A percentile compares a stretch with the other conserved stretches of the same genome.
phyloP scores from a whole-genome alignment of 2,888 invertebrate genomes.

The Syrphus vitripennis region DNA sequence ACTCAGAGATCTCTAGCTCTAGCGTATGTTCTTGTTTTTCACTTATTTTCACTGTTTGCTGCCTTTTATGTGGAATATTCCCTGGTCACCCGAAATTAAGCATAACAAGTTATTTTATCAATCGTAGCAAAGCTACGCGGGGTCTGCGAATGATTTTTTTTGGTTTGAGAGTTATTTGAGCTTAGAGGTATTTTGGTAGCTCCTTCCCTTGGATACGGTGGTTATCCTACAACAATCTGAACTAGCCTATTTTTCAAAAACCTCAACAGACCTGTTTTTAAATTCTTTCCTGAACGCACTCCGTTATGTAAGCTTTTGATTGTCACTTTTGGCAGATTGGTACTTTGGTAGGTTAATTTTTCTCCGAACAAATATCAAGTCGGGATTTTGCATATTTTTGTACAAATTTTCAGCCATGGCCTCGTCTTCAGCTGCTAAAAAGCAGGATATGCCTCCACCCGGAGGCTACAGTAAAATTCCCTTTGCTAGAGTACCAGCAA shows the following conservation, averaged over 20 bases:
- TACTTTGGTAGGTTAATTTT: constrained; percentile 26
- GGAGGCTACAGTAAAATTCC: constrained; percentile 93
- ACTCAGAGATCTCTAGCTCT: too few species aligned
- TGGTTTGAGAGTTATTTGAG: too few species aligned
- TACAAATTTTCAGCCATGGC: constrained; percentile 36
- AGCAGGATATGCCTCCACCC: constrained; percentile 95
- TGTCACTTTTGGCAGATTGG: constrained; percentile 36
- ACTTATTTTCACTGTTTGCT: too few species aligned
- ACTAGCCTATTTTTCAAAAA: background rate
- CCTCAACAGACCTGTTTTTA: background rate
- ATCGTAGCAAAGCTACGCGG: too few species aligned
- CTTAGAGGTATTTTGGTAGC: too few species aligned
- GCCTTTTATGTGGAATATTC: too few species aligned
- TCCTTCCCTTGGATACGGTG: too few species aligned
- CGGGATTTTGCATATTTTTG: background rate
- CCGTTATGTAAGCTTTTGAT: background rate
- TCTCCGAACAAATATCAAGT: background rate
- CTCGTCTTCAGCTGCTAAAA: constrained; percentile 79
- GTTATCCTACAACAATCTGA: background rate
- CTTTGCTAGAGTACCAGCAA: constrained; percentile 88
- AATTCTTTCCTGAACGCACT: background rate
- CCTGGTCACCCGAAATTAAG: too few species aligned
- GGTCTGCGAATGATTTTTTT: too few species aligned
- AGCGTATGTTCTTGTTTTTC: too few species aligned
- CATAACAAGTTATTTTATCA: too few species aligned